Percentiles rank a stretch among this genome's conserved stretches.
Conservation (phyloP, 2,888 invertebrate genomes). For the Eupithecia dodoneata region DNA sequence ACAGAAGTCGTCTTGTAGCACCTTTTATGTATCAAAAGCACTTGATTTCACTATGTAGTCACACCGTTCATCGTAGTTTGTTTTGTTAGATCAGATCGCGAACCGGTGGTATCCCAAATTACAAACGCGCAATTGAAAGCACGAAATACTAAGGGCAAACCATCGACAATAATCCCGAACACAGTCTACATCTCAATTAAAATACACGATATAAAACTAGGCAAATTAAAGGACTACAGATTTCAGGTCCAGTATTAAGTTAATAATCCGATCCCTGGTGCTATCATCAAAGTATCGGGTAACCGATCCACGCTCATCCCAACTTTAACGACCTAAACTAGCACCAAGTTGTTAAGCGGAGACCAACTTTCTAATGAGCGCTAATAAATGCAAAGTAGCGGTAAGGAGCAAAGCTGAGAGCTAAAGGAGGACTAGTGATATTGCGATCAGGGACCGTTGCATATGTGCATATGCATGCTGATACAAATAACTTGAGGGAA, state of each 20-base stretch:
- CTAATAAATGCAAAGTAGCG: conserved; percentile 41
- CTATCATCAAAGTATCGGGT: conserved; percentile 29
- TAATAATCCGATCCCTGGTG: conserved; percentile 5
- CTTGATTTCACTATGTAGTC: conserved; percentile 66
- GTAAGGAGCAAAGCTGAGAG: conserved; percentile 39
- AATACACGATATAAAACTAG: neutral
- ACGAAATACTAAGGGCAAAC: conserved; percentile 12
- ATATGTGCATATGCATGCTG: conserved; percentile 62
- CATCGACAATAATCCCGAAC: conserved; percentile 24
- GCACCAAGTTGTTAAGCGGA: conserved; percentile 28
- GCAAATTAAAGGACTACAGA: neutral
- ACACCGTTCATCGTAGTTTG: conserved; percentile 63
- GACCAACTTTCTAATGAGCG: conserved; percentile 44
- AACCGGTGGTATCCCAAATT: conserved; percentile 49
- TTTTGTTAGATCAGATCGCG: conserved; percentile 29
- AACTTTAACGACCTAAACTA: conserved; percentile 22
- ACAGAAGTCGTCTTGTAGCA: conserved; percentile 45
- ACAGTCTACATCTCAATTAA: neutral
- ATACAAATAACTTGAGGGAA: conserved; percentile 69
- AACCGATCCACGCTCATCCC: conserved; percentile 17
- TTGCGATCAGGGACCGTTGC: conserved; percentile 46
- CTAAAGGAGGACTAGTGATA: conserved; percentile 36
- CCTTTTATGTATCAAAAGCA: conserved; percentile 50
- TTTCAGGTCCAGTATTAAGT: neutral
- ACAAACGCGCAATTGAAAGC: conserved; percentile 37